Conservation (phyloP, 2,888 invertebrate species). For the Amphipyra berbera region DNA sequence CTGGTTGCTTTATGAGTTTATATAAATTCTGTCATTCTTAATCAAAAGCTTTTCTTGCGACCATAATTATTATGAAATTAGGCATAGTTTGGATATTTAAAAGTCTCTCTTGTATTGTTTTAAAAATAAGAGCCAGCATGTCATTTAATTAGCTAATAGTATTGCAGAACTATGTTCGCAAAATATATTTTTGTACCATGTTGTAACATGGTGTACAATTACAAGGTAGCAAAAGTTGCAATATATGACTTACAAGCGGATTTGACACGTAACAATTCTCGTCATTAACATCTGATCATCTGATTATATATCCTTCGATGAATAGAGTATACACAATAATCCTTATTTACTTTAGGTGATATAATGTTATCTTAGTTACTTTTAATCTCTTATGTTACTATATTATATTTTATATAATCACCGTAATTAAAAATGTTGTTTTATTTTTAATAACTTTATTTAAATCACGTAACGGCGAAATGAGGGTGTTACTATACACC, state of each 20-base stretch:
- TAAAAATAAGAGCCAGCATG: no score
- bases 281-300: constrained; percentile 39
- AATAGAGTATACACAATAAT: constrained; percentile 52
- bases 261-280: constrained; percentile 26
- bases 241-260: constrained; percentile 22
- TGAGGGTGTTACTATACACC: no score
- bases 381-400: constrained; percentile 60
- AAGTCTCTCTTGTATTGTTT: no score
- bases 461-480: neutral
- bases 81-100: no score
- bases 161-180: no score
- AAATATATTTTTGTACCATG: no score
- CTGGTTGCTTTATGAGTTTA: neutral
- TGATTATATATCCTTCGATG: constrained; percentile 38
- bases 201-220: neutral
- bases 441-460: constrained; percentile 18
- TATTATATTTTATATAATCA: constrained; percentile 58
- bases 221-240: constrained; percentile 3
- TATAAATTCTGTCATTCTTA: no score
- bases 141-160: no score
- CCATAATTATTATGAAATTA: no score
- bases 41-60: no score
- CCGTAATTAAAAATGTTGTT: constrained; percentile 52
- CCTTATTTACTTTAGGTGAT: constrained; percentile 51
- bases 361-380: constrained; percentile 60